Percentiles rank a stretch among this genome's conserved stretches.
Evolutionary conservation across 2,113 vertebrate genomes (phyloP).

Genomic region (Dipodomys stephensi): DNA sequence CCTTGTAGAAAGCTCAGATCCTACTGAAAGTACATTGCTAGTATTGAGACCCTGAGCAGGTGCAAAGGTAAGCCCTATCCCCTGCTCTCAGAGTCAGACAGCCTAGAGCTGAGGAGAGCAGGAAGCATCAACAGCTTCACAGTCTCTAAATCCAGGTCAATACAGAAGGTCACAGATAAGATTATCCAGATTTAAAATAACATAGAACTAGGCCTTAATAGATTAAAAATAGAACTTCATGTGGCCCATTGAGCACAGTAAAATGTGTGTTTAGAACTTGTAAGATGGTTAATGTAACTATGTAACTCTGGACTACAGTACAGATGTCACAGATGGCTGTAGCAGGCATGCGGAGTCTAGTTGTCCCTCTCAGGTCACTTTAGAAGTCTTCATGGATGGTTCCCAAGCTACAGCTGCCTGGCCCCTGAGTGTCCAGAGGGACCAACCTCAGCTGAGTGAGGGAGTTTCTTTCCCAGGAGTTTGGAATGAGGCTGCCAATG

Average conservation of each 20-base stretch:
- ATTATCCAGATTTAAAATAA: neutral
- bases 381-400: accelerated
- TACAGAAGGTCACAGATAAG: neutral
- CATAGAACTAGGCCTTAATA: neutral
- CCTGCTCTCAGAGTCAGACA: neutral
- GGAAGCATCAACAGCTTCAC: neutral
- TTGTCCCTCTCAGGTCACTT: neutral
- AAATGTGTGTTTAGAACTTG: neutral
- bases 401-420: neutral
- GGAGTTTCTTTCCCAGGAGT: neutral
- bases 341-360: too few relatives aligned
- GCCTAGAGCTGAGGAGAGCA: neutral
- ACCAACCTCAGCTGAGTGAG: neutral
- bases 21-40: neutral
- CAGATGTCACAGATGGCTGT: neutral
- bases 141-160: neutral
- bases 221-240: neutral
- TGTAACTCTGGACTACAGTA: neutral
- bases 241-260: neutral
- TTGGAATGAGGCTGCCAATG: neutral
- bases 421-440: neutral
- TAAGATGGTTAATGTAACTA: neutral
- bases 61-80: neutral
- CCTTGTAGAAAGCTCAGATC: neutral
- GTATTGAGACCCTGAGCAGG: neutral